Evolutionary conservation across 2,113 vertebrate species (phyloP).

Genomic region (Helogale parvula): DNA sequence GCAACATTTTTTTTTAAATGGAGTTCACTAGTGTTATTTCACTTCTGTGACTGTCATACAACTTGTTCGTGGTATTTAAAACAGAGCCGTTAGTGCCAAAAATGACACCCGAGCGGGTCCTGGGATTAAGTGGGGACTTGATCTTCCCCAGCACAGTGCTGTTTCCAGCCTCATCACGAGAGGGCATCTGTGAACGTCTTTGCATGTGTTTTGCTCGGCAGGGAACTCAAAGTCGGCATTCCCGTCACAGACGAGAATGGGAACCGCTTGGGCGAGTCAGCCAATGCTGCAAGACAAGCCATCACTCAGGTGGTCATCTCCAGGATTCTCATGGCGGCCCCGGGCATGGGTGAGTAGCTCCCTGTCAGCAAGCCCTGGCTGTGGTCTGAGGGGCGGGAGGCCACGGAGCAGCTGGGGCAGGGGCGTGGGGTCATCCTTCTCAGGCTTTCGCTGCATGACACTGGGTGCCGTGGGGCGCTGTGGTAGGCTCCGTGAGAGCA

Average conservation of each 20-base stretch:
- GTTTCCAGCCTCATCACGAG: accelerated
- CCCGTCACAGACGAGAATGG: conserved; percentile 95
- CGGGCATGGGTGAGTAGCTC: conserved; percentile 94
- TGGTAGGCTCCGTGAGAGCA: not conserved
- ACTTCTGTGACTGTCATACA: not conserved
- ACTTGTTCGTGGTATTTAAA: not conserved
- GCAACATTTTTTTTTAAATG: not conserved
- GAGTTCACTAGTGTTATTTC: not conserved
- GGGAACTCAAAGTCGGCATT: conserved; percentile 96
- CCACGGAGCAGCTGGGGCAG: not conserved
- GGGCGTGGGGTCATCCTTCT: accelerated
- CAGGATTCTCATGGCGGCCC: conserved; percentile 97
- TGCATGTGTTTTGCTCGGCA: conserved; percentile 72
- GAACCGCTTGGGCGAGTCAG: conserved; percentile 94
- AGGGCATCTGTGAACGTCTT: not conserved
- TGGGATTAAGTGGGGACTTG: not conserved
- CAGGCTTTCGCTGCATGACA: not conserved
- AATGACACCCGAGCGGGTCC: not conserved
- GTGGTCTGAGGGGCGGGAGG: not conserved
- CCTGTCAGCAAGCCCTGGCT: not conserved
- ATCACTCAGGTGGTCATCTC: conserved; percentile 97
- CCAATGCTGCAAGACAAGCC: conserved; percentile 95
- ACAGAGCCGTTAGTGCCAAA: not conserved
- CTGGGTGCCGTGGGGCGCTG: no score
- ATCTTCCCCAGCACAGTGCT: not conserved